Conservation (phyloP, 2,797 vertebrate species). For the Zenarchopterus dispar region DNA sequence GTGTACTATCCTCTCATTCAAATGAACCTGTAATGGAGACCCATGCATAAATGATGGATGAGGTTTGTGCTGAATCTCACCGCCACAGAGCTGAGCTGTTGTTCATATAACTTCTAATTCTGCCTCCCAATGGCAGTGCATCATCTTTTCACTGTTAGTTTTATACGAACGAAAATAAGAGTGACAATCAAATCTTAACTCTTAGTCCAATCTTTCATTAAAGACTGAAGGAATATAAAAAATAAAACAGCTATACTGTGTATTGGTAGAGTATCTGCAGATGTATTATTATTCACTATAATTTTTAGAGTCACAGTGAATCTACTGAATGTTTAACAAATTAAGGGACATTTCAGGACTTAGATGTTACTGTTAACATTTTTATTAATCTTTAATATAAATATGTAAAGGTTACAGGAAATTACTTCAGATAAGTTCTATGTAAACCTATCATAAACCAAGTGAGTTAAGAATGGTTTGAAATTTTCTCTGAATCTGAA, state of each 20-base stretch:
- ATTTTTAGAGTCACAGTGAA: neutral
- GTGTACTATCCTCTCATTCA: constrained; percentile 67
- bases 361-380: too few relatives aligned
- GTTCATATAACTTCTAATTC: constrained; percentile 39
- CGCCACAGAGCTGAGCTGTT: constrained; percentile 34
- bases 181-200: neutral
- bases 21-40: constrained; percentile 77
- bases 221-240: neutral
- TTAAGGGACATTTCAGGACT: too few relatives aligned
- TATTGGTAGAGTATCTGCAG: neutral
- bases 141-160: constrained; percentile 10
- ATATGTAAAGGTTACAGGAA: too few relatives aligned
- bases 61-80: constrained; percentile 56
- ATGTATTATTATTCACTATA: neutral
- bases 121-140: constrained; percentile 26
- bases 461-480: too few relatives aligned
- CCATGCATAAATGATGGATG: constrained; percentile 80
- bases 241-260: neutral
- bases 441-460: too few relatives aligned
- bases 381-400: too few relatives aligned
- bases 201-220: neutral
- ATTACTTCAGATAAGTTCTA: too few relatives aligned
- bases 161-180: constrained; percentile 1
- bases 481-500: too few relatives aligned
- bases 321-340: too few relatives aligned